Evolutionary conservation across 2,797 vertebrate species (phyloP).

Genomic region (Buceros bicornis): DNA sequence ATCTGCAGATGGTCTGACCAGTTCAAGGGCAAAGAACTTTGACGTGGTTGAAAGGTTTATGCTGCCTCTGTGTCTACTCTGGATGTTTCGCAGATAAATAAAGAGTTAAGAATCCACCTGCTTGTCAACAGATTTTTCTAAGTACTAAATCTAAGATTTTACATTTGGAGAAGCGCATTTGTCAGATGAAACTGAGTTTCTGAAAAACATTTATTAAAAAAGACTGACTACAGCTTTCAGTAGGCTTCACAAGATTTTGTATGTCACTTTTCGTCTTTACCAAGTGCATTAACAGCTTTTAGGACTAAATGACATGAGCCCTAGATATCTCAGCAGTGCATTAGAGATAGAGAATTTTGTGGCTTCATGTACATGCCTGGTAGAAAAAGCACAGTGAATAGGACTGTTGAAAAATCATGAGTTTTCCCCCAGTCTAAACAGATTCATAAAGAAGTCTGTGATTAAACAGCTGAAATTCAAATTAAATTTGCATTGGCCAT

Average conservation of each 20-base stretch:
- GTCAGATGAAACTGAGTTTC: neutral
- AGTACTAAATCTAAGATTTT: neutral
- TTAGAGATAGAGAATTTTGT: neutral
- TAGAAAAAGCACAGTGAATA: neutral
- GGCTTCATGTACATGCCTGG: neutral
- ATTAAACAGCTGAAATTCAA: neutral
- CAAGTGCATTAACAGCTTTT: slow-evolving; percentile 50
- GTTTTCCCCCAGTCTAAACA: neutral
- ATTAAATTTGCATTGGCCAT: neutral
- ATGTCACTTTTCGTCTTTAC: slow-evolving; percentile 18
- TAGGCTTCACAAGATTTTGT: slow-evolving; percentile 20
- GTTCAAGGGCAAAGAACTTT: neutral
- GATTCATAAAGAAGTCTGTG: neutral
- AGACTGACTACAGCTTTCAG: slow-evolving; percentile 31
- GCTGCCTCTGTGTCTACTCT: neutral
- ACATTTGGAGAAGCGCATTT: slow-evolving; percentile 16
- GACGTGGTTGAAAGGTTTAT: neutral
- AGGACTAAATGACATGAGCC: neutral
- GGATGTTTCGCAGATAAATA: neutral
- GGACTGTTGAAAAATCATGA: neutral
- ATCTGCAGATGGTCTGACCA: neutral
- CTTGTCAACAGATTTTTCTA: slow-evolving; percentile 13
- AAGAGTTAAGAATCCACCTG: slow-evolving; percentile 18
- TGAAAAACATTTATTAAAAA: slow-evolving; percentile 30
- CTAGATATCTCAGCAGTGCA: neutral